These are phyloP conservation scores for Harpagifer antarcticus DNA, from an alignment of 2,797 vertebrate species.

Conservation along the genomic window DNA sequence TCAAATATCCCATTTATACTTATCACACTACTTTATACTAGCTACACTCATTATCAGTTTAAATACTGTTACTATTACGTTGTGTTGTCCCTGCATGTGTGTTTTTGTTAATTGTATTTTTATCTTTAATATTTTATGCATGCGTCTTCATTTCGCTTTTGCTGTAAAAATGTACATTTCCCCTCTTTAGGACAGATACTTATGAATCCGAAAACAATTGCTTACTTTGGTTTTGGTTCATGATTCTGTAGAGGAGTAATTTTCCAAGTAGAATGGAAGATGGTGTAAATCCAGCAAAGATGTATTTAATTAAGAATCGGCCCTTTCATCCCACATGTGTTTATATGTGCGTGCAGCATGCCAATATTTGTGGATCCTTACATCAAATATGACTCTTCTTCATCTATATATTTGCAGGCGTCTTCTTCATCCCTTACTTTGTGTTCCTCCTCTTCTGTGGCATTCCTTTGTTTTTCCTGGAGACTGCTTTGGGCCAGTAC, in stretches of 20 bases:
- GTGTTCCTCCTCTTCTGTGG: conserved; percentile 93
- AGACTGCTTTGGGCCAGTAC: conserved; percentile 94
- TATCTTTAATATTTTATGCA: too few species aligned
- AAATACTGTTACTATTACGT: too few species aligned
- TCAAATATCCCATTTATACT: not conserved
- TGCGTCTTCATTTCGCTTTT: too few species aligned
- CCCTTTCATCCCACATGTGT: not conserved
- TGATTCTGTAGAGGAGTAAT: not conserved
- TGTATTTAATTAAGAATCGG: not conserved
- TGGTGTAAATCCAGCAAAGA: not conserved
- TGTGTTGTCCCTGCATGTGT: too few species aligned
- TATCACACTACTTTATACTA: too few species aligned
- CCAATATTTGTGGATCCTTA: not conserved
- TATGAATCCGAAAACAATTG: not conserved
- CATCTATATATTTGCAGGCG: conserved; percentile 79
- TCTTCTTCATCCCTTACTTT: conserved; percentile 95
- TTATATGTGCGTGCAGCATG: not conserved
- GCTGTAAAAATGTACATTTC: too few species aligned
- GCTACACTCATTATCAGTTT: too few species aligned
- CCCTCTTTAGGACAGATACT: too few species aligned
- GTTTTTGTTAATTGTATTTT: not conserved
- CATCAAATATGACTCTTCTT: not conserved
- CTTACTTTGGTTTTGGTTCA: not conserved
- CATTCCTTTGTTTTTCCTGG: conserved; percentile 94
- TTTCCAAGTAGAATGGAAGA: not conserved